Conservation (phyloP, 2,888 invertebrate genomes). For the Zaprionus obscuricornis region DNA sequence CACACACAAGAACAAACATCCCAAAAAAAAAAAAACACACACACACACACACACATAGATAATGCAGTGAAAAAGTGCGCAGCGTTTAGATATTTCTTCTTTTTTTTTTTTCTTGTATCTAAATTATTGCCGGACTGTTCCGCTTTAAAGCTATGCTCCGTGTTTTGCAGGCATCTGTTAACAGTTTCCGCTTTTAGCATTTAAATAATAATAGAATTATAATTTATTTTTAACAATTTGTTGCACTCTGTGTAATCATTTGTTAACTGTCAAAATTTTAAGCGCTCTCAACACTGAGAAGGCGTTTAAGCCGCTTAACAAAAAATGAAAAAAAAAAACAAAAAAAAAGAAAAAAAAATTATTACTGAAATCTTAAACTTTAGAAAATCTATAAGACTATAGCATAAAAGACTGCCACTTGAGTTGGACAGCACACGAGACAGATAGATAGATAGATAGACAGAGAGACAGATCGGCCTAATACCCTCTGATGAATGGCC, state of each 20-base stretch:
- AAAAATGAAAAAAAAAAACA: too few species aligned
- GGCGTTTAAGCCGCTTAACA: constrained; percentile 77
- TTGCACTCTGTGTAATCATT: constrained; percentile 79
- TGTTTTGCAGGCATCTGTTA: constrained; percentile 57
- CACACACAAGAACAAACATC: too few species aligned
- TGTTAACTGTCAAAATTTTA: constrained; percentile 69
- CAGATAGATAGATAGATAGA: too few species aligned
- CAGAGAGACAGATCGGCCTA: constrained; percentile 24
- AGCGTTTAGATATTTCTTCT: constrained; percentile 45
- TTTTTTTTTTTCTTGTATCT: constrained; percentile 48
- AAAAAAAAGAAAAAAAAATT: constrained; percentile 4
- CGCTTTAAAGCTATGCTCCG: constrained; percentile 51
- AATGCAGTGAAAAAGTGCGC: constrained; percentile 68
- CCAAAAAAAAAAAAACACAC: too few species aligned
- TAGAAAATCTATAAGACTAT: constrained; percentile 42
- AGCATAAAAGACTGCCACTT: constrained; percentile 51
- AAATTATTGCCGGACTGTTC: constrained; percentile 58
- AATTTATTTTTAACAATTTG: constrained; percentile 77
- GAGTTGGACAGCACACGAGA: constrained; percentile 27
- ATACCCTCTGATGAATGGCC: constrained; percentile 64
- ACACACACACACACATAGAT: constrained; percentile 21
- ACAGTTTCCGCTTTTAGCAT: constrained; percentile 67
- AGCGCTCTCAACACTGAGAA: constrained; percentile 40
- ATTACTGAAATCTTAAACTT: too few species aligned
- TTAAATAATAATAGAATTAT: constrained; percentile 76